Evolutionary conservation across 2,797 vertebrate genomes (phyloP).

Genomic region (Spheniscus humboldti): DNA sequence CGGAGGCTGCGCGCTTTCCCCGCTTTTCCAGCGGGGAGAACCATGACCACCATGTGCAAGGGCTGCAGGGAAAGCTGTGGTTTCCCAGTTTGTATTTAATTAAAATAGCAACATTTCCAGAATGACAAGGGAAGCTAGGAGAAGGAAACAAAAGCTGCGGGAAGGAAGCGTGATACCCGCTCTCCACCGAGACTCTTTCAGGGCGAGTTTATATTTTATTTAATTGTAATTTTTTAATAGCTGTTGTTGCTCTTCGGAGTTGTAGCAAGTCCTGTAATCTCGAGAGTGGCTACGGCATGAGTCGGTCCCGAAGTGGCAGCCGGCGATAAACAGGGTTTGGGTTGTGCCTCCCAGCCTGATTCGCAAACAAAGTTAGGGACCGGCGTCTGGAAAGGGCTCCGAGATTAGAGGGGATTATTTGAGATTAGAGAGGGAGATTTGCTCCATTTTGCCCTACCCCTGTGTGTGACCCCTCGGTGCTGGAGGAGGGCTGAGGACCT

Average conservation of each 20-base stretch:
- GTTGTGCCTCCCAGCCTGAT: neutral
- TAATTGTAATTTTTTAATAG: neutral
- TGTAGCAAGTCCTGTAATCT: neutral
- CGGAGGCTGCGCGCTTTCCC: neutral
- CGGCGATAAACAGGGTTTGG: neutral
- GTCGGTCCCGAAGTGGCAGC: neutral
- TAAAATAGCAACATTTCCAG: neutral
- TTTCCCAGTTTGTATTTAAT: neutral
- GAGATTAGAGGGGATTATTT: constrained; percentile 65
- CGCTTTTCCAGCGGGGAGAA: no score
- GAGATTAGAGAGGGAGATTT: constrained; percentile 47
- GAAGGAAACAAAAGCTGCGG: constrained; percentile 2
- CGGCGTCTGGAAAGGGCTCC: constrained; percentile 46
- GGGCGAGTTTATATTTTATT: neutral
- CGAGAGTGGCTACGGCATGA: neutral
- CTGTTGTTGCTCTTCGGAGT: neutral
- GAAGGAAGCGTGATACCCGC: neutral
- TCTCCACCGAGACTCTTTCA: neutral
- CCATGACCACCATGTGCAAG: neutral
- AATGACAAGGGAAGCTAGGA: neutral
- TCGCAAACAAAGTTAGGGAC: constrained; percentile 43
- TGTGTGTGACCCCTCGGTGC: neutral
- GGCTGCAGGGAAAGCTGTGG: neutral
- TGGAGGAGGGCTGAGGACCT: neutral
- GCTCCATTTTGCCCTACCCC: constrained; percentile 23